Evolutionary conservation across 2,888 invertebrate species (phyloP).

Genomic region (Lysandra bellargus): DNA sequence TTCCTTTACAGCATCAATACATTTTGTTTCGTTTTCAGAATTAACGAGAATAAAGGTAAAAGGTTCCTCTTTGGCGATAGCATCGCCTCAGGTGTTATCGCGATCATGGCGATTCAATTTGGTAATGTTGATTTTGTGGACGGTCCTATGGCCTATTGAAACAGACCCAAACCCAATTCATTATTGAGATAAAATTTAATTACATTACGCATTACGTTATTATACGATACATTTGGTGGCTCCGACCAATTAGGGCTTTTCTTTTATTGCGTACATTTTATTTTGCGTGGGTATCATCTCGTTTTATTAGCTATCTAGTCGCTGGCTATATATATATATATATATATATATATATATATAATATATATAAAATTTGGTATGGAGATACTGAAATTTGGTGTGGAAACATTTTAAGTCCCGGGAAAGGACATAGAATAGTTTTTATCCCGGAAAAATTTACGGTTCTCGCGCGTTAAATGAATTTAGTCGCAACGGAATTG

Average conservation of each 20-base stretch:
- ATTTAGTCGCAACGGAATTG: too few relatives aligned
- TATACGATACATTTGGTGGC: conserved; percentile 9
- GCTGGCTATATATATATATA: too few relatives aligned
- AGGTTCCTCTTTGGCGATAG: conserved; percentile 36
- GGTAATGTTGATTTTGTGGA: conserved; percentile 65
- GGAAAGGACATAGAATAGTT: too few relatives aligned
- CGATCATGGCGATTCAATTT: conserved; percentile 64
- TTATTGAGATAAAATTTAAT: conserved; percentile 34
- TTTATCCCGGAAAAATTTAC: too few relatives aligned
- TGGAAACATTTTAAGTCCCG: too few relatives aligned
- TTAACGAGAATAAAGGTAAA: not conserved
- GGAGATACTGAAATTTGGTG: too few relatives aligned
- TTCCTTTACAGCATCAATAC: not conserved
- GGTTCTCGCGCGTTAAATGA: too few relatives aligned
- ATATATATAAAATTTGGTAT: too few relatives aligned
- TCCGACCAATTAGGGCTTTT: not conserved
- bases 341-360: too few relatives aligned
- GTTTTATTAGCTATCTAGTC: not conserved
- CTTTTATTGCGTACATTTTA: conserved; percentile 5
- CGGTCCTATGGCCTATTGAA: conserved; percentile 50
- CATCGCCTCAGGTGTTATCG: conserved; percentile 51
- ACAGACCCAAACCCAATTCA: conserved; percentile 32
- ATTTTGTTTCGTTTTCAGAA: not conserved
- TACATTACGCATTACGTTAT: conserved; percentile 25
- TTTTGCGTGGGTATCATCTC: not conserved